phyloP scores from a whole-genome alignment of 1,140 invertebrate species.

The Drosophila sproati region DNA sequence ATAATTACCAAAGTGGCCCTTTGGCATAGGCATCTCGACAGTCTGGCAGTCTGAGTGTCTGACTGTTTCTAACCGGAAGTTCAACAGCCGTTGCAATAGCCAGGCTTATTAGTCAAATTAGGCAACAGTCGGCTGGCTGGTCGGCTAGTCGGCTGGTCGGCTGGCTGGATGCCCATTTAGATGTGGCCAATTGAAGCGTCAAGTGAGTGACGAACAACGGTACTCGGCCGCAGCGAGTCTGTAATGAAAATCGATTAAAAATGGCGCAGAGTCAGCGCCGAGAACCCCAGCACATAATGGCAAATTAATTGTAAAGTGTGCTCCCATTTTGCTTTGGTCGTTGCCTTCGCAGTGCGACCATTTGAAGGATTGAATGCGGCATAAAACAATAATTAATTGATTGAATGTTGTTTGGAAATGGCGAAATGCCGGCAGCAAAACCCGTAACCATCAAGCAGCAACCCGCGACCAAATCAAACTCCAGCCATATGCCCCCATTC shows the following conservation, averaged over 20 bases:
- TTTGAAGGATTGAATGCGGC: slow-evolving; percentile 74
- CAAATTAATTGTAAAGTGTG: slow-evolving; percentile 82
- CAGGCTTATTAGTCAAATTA: slow-evolving; percentile 81
- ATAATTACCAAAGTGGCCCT: slow-evolving; percentile 77
- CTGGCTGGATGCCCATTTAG: slow-evolving; percentile 51
- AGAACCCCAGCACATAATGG: slow-evolving; percentile 55
- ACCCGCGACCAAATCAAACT: slow-evolving; percentile 26
- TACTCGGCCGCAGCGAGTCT: slow-evolving; percentile 46
- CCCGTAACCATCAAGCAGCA: slow-evolving; percentile 19
- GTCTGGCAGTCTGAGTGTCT: slow-evolving; percentile 2
- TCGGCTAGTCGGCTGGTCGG: background rate
- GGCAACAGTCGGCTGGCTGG: slow-evolving; percentile 41
- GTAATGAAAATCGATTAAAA: slow-evolving; percentile 82
- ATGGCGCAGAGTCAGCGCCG: slow-evolving; percentile 31
- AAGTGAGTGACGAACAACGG: slow-evolving; percentile 71
- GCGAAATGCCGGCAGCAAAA: slow-evolving; percentile 53
- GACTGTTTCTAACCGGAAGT: slow-evolving; percentile 56
- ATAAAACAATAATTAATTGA: slow-evolving; percentile 83
- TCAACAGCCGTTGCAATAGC: slow-evolving; percentile 80
- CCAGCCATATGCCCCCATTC: slow-evolving; percentile 8
- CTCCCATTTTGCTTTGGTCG: slow-evolving; percentile 76
- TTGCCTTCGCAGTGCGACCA: slow-evolving; percentile 55
- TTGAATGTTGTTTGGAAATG: slow-evolving; percentile 71
- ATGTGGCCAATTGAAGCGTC: slow-evolving; percentile 76
- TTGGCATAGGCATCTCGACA: slow-evolving; percentile 39